A percentile compares a stretch with the other conserved stretches of the same genome.
Evolutionary conservation across 2,797 vertebrate species (phyloP).

Genomic region (Gymnopithys bicolor): DNA sequence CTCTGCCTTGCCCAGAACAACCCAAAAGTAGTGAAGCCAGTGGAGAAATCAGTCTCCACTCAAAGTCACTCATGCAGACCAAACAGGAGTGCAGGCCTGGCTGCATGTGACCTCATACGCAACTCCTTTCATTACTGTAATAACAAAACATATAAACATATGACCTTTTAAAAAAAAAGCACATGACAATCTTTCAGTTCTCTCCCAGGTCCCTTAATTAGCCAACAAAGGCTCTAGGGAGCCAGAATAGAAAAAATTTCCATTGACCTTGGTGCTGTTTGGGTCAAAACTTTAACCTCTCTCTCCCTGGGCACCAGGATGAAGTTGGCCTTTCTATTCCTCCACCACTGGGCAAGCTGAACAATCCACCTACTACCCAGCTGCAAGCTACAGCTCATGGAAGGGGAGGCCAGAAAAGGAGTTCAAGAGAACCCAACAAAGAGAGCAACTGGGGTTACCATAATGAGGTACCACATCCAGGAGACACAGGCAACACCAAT

Average conservation of each 20-base stretch:
- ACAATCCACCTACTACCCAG: neutral
- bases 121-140: neutral
- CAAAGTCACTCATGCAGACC: neutral
- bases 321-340: neutral
- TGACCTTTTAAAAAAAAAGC: neutral
- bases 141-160: neutral
- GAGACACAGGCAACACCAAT: neutral
- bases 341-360: neutral
- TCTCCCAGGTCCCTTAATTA: neutral
- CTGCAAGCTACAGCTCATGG: neutral
- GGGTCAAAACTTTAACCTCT: neutral
- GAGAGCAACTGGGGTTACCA: neutral
- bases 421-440: neutral
- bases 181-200: neutral
- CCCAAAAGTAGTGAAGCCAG: neutral
- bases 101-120: neutral
- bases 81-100: neutral
- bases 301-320: neutral
- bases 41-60: neutral
- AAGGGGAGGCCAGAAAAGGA: neutral
- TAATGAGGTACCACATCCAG: neutral
- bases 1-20: neutral
- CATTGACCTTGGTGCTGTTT: neutral
- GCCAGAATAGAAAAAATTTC: neutral
- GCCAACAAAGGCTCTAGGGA: neutral